Evolutionary conservation across 2,888 invertebrate genomes (phyloP).

Genomic region (Troides aeacus): DNA sequence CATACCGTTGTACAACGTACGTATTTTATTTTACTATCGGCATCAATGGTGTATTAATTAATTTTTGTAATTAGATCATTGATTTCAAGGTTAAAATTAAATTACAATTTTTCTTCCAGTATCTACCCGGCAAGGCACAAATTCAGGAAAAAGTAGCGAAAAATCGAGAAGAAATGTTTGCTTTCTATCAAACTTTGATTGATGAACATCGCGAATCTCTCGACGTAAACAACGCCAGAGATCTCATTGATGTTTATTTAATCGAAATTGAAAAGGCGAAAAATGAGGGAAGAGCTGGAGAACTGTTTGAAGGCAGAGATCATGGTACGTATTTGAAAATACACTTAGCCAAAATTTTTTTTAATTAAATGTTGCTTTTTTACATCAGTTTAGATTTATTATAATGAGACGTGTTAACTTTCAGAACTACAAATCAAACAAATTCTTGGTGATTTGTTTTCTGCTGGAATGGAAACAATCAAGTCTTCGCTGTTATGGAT

Average conservation of each 20-base stretch:
- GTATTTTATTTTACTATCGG: conserved; percentile 30
- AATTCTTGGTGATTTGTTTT: conserved; percentile 93
- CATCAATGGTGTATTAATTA: background rate
- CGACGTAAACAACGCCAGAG: conserved; percentile 87
- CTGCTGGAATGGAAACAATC: conserved; percentile 96
- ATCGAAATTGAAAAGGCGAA: conserved; percentile 91
- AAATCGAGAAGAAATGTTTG: conserved; percentile 92
- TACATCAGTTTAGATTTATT: background rate
- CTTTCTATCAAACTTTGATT: conserved; percentile 90
- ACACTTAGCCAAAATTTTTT: background rate
- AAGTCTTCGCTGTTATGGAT: conserved; percentile 94
- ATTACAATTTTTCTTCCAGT: conserved; percentile 49
- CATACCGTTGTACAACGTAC: conserved; percentile 86
- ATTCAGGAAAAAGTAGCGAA: conserved; percentile 81
- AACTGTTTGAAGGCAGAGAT: conserved; percentile 91
- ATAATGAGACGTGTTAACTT: conserved; percentile 37
- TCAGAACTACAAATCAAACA: conserved; percentile 94
- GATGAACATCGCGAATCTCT: conserved; percentile 89
- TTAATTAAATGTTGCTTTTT: background rate
- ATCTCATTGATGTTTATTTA: conserved; percentile 92
- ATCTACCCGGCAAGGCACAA: conserved; percentile 81
- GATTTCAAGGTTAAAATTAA: background rate
- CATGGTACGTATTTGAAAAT: conserved; percentile 82
- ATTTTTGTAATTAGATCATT: background rate
- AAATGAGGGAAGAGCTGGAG: conserved; percentile 85